Conservation (phyloP, 2,888 invertebrate genomes). For the Imbricaverruca yamaguchii region DNA sequence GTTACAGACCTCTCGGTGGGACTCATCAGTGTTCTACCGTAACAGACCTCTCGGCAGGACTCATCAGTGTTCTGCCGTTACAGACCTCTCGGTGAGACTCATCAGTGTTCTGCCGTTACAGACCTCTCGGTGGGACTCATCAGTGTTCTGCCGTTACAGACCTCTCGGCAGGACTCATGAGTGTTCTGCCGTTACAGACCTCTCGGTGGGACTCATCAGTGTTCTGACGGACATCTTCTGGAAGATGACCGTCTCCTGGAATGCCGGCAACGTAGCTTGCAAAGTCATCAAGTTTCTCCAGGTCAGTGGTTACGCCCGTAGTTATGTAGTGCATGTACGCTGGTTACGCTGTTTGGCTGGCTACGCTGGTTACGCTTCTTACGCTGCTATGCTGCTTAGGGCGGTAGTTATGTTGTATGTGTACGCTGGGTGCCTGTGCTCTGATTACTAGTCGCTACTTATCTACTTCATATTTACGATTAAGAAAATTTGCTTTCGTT, state of each 20-base stretch:
- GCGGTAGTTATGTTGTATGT: too few relatives aligned
- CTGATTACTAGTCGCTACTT: too few relatives aligned
- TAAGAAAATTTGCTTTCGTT: too few relatives aligned
- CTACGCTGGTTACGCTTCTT: too few relatives aligned
- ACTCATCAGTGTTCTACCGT: too few relatives aligned
- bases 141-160: background rate
- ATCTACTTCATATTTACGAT: too few relatives aligned
- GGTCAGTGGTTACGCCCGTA: conserved; percentile 42
- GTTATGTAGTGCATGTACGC: too few relatives aligned
- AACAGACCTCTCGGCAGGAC: too few relatives aligned
- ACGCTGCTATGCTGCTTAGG: too few relatives aligned
- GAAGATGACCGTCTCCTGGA: conserved; percentile 81
- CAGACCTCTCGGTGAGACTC: background rate
- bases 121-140: background rate
- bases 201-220: conserved; percentile 77
- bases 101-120: background rate
- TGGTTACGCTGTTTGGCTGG: too few relatives aligned
- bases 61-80: background rate
- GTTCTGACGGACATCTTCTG: conserved; percentile 84
- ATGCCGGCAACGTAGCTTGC: conserved; percentile 80
- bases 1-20: too few relatives aligned
- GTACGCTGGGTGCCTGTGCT: too few relatives aligned
- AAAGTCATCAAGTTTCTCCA: conserved; percentile 76
- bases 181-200: conserved; percentile 53
- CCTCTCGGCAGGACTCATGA: background rate